Evolutionary conservation across 2,797 vertebrate genomes (phyloP), one percentile per base, ranked within the genome.

Genomic region (Corythornis leucogaster): DNA sequence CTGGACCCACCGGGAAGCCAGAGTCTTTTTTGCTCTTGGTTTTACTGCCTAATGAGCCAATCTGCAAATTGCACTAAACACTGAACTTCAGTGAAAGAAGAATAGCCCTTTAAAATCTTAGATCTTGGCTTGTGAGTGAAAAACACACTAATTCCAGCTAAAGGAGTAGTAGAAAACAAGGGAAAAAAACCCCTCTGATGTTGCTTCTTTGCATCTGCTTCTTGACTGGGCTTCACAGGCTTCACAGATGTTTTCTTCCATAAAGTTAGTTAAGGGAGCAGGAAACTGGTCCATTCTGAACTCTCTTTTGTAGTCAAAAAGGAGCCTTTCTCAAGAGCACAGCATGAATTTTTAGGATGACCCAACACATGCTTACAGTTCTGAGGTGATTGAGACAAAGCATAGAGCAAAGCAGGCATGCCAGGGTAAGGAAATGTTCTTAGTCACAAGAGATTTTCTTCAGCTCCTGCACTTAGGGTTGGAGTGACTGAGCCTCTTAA

Each of bases 171-270:
- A 33, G 15, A 15, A 68, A 83, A 61, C 9, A 67, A 53, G 5
- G 4, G n/a, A 19, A 16, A 2, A 5, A 2, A 9, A 38, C 38
- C 0, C 17, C 17, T 4, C 30, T 25, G 2, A 12, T 40, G 6
- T 18, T 64, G 24, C 0, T 79, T 76, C 71, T 64, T 57, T 51
- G 26, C 28, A 38, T 57, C 40, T 92, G 7, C 8, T 8, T 66
- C 55, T 61, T 58, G 20, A 13, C 22, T 48, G 46, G 19, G 8
- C 38, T 82, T 80, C 42, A 31, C 11, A 48, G 21, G 4, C 28
- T 67, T 68, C 11, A 7, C 15, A 31, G 26, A n/a, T 63, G 12
- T 55, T 79, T 88, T 57, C 15, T 55, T 64, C 30, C 3, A 67
- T 24, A 22, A 67, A 55, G 51, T 16, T 40, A 40, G 38, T 40